Base-by-base conservation (phyloP, 2,888 invertebrate genomes). In the Ophion ellenae region DNA sequence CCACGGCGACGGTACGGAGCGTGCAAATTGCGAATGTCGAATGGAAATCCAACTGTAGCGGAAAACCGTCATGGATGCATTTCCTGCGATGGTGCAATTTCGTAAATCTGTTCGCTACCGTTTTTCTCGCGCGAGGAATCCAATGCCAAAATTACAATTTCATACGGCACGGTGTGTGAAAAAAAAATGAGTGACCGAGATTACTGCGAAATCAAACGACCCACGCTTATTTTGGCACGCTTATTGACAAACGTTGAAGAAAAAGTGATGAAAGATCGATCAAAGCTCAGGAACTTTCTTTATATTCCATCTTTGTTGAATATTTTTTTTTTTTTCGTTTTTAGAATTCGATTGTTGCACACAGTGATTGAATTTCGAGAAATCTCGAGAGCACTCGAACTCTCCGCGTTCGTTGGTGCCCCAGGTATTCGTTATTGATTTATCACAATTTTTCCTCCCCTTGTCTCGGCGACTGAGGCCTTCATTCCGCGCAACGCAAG, bases 151-250 rank as follows among this genome's bases (percentile, higher is more conserved):
- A 2, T 11, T 53, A 53, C 53, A 53, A 14, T 47, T 69, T 69
- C 14, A 45, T 5, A 20, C n/a, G n/a, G 24, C 10, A n/a, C 20
- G 40, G 70, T 28, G 36, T 20, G 45, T 40, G 71, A 57, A n/a
- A 24, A 28, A 32, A 61, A 57, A 73, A 63, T 32, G 32, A 66
- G 20, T 24, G 24, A 28, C 10, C 45, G 24, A 73, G n/a, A 66
- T 76, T 36, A 36, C 47, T 36, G 17, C n/a, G 59, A 28, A 36
- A 78, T 70, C 14, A 24, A 59, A 61, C 70, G 57, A 75, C 77
- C 67, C 63, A 81, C 63, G 74, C 32, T 69, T 6, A 14, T 70
- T 82, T 81, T 85, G 85, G 85, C 85, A 85, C 85, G 74, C 66
- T 64, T 24, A 70, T 64, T 53, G 63, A 77, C 14, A 67, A 66